Evolutionary conservation across 1,140 invertebrate genomes (phyloP).

Genomic region (Cherax quadricarinatus): DNA sequence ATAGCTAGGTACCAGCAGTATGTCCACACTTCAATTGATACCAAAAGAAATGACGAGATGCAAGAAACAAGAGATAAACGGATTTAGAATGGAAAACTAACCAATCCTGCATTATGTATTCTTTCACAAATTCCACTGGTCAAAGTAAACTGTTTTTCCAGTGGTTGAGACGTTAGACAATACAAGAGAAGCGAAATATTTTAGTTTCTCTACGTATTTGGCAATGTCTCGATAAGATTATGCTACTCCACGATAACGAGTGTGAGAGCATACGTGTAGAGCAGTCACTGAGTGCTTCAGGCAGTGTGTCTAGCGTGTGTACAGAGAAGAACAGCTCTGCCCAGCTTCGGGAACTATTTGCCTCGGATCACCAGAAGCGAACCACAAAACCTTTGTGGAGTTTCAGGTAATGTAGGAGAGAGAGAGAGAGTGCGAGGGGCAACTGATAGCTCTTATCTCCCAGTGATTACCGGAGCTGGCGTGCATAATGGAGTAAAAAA

Average conservation of each 20-base stretch:
- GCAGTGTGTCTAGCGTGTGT: background rate
- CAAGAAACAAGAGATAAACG: too few relatives aligned
- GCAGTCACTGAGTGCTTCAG: background rate
- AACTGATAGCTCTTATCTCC: constrained; percentile 39
- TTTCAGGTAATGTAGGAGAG: constrained; percentile 35
- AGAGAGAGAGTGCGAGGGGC: background rate
- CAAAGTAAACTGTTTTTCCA: too few relatives aligned
- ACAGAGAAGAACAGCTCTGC: background rate
- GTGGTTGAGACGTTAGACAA: too few relatives aligned
- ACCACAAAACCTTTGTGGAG: background rate
- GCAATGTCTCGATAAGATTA: constrained; percentile 2
- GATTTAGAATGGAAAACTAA: too few relatives aligned
- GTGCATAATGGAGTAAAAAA: constrained; percentile 51
- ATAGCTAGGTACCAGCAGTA: too few relatives aligned
- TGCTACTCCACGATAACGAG: background rate
- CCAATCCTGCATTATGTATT: too few relatives aligned
- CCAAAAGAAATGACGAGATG: too few relatives aligned
- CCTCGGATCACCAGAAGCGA: background rate
- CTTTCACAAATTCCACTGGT: too few relatives aligned
- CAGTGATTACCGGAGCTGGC: constrained; percentile 26
- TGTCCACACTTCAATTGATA: too few relatives aligned
- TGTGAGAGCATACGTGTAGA: constrained; percentile 2
- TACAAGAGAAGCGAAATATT: too few relatives aligned
- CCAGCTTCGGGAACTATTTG: background rate
- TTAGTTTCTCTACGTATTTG: background rate